phyloP scores from a whole-genome alignment of 2,797 vertebrate genomes.

The Syngnathus rostellatus region DNA sequence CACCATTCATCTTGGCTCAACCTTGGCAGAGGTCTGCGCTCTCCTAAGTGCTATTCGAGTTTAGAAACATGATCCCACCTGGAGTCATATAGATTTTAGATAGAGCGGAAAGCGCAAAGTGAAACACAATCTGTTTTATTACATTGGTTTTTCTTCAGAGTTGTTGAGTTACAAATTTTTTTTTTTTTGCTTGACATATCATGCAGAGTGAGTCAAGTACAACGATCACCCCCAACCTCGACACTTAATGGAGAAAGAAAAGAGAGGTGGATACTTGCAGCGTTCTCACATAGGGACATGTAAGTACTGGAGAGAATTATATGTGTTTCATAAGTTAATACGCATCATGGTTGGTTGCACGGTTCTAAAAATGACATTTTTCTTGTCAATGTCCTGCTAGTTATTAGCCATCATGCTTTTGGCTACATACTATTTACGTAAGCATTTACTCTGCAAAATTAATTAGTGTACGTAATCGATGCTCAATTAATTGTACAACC shows the following conservation, averaged over 20 bases:
- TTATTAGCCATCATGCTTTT: background rate
- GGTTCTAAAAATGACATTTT: background rate
- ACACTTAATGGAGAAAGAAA: background rate
- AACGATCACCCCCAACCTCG: too few species aligned
- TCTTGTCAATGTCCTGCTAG: background rate
- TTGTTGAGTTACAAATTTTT: background rate
- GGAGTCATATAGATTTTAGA: background rate
- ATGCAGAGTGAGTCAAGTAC: background rate
- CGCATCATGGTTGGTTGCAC: background rate
- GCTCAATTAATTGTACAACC: background rate
- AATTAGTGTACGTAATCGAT: background rate
- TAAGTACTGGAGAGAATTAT: too few species aligned
- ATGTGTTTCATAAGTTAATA: background rate
- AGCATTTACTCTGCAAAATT: background rate
- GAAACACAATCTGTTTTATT: slow-evolving; percentile 16
- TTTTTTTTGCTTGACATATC: background rate
- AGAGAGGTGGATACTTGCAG: background rate
- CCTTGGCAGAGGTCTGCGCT: background rate
- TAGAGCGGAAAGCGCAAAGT: background rate
- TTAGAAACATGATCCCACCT: background rate
- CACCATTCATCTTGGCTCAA: too few species aligned
- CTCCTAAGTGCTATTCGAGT: background rate
- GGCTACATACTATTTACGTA: background rate
- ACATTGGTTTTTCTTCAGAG: slow-evolving; percentile 12
- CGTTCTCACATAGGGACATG: too few species aligned